Evolutionary conservation across 2,797 vertebrate species (phyloP).

Genomic region (Apogon hyalosoma): DNA sequence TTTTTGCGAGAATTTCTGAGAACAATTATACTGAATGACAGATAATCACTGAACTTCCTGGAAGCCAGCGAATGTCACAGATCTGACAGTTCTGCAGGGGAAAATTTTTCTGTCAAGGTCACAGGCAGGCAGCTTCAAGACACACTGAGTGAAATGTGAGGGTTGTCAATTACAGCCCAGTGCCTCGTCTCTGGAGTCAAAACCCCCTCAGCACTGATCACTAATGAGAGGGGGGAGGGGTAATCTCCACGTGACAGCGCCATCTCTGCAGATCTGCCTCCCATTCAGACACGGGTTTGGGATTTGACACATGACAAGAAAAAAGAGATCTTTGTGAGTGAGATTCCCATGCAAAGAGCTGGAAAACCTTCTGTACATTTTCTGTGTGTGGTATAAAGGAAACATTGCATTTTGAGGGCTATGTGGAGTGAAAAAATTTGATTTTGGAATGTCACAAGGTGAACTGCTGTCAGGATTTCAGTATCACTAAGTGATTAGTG

Average conservation of each 20-base stretch:
- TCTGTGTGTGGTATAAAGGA: slow-evolving; percentile 1
- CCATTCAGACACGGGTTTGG: slow-evolving; percentile 36
- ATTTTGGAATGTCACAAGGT: not conserved
- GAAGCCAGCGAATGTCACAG: not conserved
- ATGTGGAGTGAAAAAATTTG: not conserved
- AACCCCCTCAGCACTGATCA: slow-evolving; percentile 21
- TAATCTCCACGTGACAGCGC: slow-evolving; percentile 50
- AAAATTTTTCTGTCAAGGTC: not conserved
- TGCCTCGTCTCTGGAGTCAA: slow-evolving; percentile 6
- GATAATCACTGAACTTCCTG: slow-evolving; percentile 8
- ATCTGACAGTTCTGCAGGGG: too few species aligned
- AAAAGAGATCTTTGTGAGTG: slow-evolving; percentile 7
- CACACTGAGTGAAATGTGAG: not conserved
- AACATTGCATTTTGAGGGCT: not conserved
- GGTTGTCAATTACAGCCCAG: not conserved
- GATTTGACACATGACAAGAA: slow-evolving; percentile 46
- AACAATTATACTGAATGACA: not conserved
- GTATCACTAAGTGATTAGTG: not conserved
- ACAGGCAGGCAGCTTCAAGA: not conserved
- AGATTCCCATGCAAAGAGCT: not conserved
- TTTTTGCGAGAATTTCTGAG: not conserved
- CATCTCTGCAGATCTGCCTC: slow-evolving; percentile 27
- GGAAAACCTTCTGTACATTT: not conserved
- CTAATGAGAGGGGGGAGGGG: slow-evolving; percentile 35
- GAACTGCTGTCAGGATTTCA: slow-evolving; percentile 2